These are phyloP conservation scores for Nannospalax galili DNA, from an alignment of 2,113 vertebrate genomes.

Conservation along the genomic window DNA sequence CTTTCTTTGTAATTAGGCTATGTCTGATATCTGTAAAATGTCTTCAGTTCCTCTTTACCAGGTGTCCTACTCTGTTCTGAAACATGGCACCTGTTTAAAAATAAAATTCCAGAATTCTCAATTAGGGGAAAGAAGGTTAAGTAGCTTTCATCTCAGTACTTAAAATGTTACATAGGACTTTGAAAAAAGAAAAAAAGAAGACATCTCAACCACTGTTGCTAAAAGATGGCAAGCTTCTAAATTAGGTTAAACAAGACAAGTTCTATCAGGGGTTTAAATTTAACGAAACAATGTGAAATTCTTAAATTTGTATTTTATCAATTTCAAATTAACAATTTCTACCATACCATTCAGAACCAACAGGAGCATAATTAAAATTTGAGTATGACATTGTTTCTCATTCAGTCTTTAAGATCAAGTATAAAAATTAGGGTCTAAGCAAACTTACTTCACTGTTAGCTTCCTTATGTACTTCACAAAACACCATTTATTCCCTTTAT, in stretches of 20 bases:
- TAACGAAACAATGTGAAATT: background rate
- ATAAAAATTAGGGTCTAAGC: background rate
- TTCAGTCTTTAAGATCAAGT: background rate
- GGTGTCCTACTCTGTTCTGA: slow-evolving; percentile 89
- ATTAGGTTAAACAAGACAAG: background rate
- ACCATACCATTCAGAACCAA: background rate
- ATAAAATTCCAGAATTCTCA: slow-evolving; percentile 63
- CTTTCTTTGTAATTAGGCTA: slow-evolving; percentile 91
- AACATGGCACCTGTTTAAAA: slow-evolving; percentile 93
- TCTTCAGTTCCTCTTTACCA: slow-evolving; percentile 88
- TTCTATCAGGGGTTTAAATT: background rate
- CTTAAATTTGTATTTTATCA: background rate
- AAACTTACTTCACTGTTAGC: background rate
- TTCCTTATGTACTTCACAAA: background rate
- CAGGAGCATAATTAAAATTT: background rate
- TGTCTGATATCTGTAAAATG: slow-evolving; percentile 86
- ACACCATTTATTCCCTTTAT: slow-evolving; percentile 17
- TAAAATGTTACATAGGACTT: slow-evolving; percentile 2
- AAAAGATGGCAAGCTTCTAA: background rate
- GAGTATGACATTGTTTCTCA: background rate
- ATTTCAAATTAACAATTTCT: slow-evolving; percentile 35
- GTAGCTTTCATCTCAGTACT: background rate
- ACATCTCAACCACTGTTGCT: background rate
- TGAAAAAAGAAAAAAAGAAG: no score
- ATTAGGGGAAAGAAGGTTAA: background rate